Percentiles rank a stretch among this genome's conserved stretches.
Conservation (phyloP, 2,888 invertebrate genomes). For the Eupithecia subfuscata region DNA sequence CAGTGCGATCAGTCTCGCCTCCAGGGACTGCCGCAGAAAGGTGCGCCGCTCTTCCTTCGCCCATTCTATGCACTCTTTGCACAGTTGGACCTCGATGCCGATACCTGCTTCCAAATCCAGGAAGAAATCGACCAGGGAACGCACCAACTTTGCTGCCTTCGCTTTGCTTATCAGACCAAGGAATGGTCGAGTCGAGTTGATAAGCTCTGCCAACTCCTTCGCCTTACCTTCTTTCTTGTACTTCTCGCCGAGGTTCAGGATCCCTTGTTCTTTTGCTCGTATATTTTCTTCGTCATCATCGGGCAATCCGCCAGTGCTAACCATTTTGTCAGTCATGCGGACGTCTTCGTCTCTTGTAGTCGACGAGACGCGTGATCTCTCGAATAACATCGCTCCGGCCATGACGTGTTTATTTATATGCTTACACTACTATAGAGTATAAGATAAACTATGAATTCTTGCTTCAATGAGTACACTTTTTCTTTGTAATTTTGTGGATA, state of each 20-base stretch:
- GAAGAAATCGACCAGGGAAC: conserved; percentile 98
- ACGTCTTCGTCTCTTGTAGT: conserved; percentile 90
- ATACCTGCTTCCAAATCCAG: conserved; percentile 98
- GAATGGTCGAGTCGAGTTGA: conserved; percentile 97
- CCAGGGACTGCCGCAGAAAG: conserved; percentile 97
- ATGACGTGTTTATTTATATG: conserved; percentile 85
- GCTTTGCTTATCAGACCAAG: conserved; percentile 98
- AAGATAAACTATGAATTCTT: conserved; percentile 70
- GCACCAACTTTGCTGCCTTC: conserved; percentile 98
- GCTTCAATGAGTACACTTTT: conserved; percentile 74
- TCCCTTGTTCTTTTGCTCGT: conserved; percentile 96
- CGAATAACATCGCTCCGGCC: conserved; percentile 96
- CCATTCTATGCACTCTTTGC: conserved; percentile 99
- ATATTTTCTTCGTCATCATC: conserved; percentile 96
- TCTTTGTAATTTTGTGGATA: conserved; percentile 82
- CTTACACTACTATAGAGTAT: conserved; percentile 74
- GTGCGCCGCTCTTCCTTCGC: conserved; percentile 98
- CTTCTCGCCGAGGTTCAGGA: conserved; percentile 95
- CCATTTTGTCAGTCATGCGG: conserved; percentile 89
- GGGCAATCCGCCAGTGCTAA: conserved; percentile 89
- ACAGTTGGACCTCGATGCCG: conserved; percentile 96
- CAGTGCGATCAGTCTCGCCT: conserved; percentile 96
- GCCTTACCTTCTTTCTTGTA: conserved; percentile 97
- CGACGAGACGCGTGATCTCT: conserved; percentile 90
- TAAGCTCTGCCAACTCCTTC: conserved; percentile 95